Base-by-base conservation (phyloP, 2,888 invertebrate species). In the Myathropa florea region DNA sequence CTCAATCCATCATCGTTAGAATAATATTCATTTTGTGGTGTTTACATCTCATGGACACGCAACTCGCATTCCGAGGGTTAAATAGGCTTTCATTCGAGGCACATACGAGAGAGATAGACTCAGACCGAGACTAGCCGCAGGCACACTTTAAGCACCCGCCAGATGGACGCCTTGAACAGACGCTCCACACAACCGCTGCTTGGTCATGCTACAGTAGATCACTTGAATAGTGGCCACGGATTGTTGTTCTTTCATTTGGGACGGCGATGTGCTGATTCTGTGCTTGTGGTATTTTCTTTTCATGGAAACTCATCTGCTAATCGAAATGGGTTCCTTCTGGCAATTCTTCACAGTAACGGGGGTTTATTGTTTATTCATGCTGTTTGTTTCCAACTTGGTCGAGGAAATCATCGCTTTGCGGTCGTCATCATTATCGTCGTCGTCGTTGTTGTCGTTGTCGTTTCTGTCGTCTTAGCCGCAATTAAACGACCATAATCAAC, bases 1-100 rank as follows among this genome's bases (percentile, higher is more conserved):
- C 79, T 75, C 79, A 57, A 83, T 83, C 73, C 83, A 75, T 83
- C 83, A 79, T 79, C 68, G 72, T 77, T 78, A 83, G 77, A 77
- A 67, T 36, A 72, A 83, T 71, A 75, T 64, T 46, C 18, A 18
- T 68, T 33, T 53, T 24, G 53, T 70, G 26, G 33, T 61, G 55
- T 60, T 67, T 60, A 80, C 73, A 67, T 30, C 59, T 28, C 71
- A 72, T 57, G 71, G 65, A 39, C 67, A 30, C 67, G 23, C 33
- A 46, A 28, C 9, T 10, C 36, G 39, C 59, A n/a, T 59, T 57
- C 75, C 75, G 57, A 64, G 36, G 26, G 39, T 21, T 39, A n/a
- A 65, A 64, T 59, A 36, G 59, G 30, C 10, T 81, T 53, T 70
- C 21, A 64, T 64, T 64, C 1, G 60, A 72, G 12, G 63, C 30